Conservation (phyloP, 1,140 invertebrate species). For the Drosophila bocqueti region DNA sequence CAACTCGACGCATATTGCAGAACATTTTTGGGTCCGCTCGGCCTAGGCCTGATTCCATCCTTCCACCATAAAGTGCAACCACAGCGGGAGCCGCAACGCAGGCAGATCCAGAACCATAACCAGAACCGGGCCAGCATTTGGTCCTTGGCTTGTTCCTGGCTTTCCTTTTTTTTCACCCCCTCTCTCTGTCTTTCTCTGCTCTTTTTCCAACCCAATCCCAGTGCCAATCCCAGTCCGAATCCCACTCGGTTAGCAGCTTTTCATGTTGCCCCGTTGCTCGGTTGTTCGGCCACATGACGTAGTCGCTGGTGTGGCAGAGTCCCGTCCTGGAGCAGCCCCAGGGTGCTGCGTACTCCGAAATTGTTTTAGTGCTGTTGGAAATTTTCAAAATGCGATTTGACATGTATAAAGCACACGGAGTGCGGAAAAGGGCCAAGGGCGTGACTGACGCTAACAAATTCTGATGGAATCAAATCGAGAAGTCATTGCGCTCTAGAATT, state of each 20-base stretch:
- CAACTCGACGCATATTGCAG: constrained; percentile 79
- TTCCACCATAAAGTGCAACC: constrained; percentile 71
- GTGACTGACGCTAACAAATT: constrained; percentile 33
- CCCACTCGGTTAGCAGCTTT: constrained; percentile 50
- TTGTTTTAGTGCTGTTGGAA: constrained; percentile 57
- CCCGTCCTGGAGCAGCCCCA: constrained; percentile 23
- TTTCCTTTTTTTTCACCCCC: constrained; percentile 27
- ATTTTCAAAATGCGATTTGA: constrained; percentile 60
- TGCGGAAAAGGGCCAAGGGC: constrained; percentile 30
- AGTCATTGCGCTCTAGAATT: background rate
- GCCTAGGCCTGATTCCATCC: constrained; percentile 41
- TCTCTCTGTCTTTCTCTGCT: constrained; percentile 4
- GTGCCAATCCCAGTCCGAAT: background rate
- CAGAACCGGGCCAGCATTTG: constrained; percentile 59
- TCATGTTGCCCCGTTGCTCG: constrained; percentile 39
- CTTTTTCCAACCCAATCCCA: constrained; percentile 23
- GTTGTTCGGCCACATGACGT: constrained; percentile 80
- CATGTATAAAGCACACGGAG: constrained; percentile 28
- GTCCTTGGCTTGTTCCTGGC: constrained; percentile 52
- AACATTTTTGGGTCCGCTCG: constrained; percentile 75
- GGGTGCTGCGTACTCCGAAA: constrained; percentile 44
- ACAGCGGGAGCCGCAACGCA: constrained; percentile 62
- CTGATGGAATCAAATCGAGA: constrained; percentile 23
- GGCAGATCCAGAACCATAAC: constrained; percentile 40
- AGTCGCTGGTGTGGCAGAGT: constrained; percentile 28